Base-by-base conservation (phyloP, 2,113 vertebrate species). In the Vimba vimba region DNA sequence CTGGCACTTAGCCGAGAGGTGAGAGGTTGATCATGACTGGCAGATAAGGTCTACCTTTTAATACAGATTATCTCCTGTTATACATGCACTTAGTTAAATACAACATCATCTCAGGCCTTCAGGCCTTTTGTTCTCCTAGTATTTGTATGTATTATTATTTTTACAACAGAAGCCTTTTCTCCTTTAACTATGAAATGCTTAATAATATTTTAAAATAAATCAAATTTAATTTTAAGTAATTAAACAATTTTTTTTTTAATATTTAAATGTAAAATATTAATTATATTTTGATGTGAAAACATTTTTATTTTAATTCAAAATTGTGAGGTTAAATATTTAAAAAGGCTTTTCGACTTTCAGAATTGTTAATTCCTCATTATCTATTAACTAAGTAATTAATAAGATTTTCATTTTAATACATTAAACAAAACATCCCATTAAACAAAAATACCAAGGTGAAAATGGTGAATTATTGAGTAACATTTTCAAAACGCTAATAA, bases 41-140 rank as follows among this genome's bases (percentile, higher is more conserved):
- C 90, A 82, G 87, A 92, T 92, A 91, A 93, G 88, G 79, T 79
- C 87, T 89, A 89, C 90, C 90, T 86, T 66, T 88, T 94, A 88
- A 90, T 90, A 88, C 89, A 85, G 87, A 93, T 94, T 93, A 94
- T 92, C 92, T 90, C 82, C 68, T 2, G 68, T 88, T 86, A 79
- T 33, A 79, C 87, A 52, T 79, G 74, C 12, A 30, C 9, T 62
- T 68, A 10, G 27, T 76, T 82, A 68, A 88, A 90, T 80, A 89
- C 82, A 84, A 45, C 27, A 92, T 91, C 91, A 90, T 88, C 11
- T 23, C 55, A 27, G 39, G 60, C 77, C 66, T 17, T 15, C 47
- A 19, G 27, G 30, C 30, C 17, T 36, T 9, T 68, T 52, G 64
- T 68, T 27, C 27, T 33, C 64, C 27, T 52, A 52, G 13, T 17